phyloP scores from a whole-genome alignment of 2,888 invertebrate genomes.

The Bembecia ichneumoniformis region DNA sequence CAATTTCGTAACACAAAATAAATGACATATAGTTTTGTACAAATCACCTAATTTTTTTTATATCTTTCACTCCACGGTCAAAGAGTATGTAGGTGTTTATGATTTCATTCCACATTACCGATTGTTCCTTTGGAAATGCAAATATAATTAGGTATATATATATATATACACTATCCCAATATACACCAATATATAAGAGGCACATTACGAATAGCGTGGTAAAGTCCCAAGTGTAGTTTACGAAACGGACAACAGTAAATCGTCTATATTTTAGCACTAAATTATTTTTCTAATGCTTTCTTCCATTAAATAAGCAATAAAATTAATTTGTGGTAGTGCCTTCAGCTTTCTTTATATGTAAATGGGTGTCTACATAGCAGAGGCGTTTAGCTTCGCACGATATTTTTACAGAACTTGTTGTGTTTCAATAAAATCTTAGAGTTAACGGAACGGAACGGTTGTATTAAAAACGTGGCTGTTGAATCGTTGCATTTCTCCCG shows the following conservation, averaged over 20 bases:
- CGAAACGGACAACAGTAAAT: not conserved
- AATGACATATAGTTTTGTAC: not conserved
- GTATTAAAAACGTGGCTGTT: slow-evolving; percentile 64
- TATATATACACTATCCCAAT: slow-evolving; percentile 43
- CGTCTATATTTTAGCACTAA: slow-evolving; percentile 37
- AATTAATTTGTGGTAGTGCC: slow-evolving; percentile 67
- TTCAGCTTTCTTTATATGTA: slow-evolving; percentile 62
- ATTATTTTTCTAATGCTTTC: slow-evolving; percentile 65
- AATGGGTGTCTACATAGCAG: slow-evolving; percentile 44
- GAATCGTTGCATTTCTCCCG: slow-evolving; percentile 64
- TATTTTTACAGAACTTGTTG: slow-evolving; percentile 69
- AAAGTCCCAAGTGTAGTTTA: slow-evolving; percentile 8
- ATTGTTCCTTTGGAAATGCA: slow-evolving; percentile 25
- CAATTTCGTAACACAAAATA: not conserved
- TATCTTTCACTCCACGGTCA: not conserved
- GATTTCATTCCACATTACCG: slow-evolving; percentile 40
- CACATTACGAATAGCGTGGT: slow-evolving; percentile 38
- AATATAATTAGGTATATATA: slow-evolving; percentile 29
- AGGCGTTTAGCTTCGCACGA: slow-evolving; percentile 63
- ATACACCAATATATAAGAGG: slow-evolving; percentile 37
- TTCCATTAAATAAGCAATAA: slow-evolving; percentile 63
- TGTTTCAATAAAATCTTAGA: slow-evolving; percentile 56
- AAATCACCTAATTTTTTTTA: not conserved
- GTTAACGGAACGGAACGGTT: slow-evolving; percentile 34
- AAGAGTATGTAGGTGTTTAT: not conserved